Base-by-base conservation (phyloP, 1,140 invertebrate genomes). In the Papilio machaon region DNA sequence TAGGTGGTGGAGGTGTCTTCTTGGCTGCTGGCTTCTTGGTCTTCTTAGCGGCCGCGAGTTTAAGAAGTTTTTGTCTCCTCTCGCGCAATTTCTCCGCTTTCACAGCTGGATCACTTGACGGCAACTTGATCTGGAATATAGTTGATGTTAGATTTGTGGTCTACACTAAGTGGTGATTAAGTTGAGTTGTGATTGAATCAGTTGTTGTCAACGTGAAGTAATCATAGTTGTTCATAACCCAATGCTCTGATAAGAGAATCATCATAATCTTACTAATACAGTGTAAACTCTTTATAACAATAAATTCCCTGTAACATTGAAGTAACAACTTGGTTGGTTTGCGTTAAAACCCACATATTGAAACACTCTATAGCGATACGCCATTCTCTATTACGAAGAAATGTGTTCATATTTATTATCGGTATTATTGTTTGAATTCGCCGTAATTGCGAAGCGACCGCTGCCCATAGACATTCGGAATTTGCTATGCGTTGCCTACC, bases 1-100 rank as follows among this genome's bases (percentile, higher is more conserved):
- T 88, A 3, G 87, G 91, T 2, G 83, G 92, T 0, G 86, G 91
- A 2, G 84, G 84, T 67, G 88, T 95, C 87, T 91, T 95, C 90
- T 90, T 91, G 2, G 84, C 85, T 74, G 91, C 95, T 0, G 95
- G 89, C 76, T 90, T 93, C 85, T 95, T 95, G 35, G 91, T 89
- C 82, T 95, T 95, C 87, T 96, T 96, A 3, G 95, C 90, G 60
- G 95, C 95, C 0, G 92, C 90, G 54, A 95, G 95, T 80, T 95
- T 92, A 17, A 96, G 94, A 19, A 95, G 94, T 64, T 95, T 95
- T 9, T 88, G 93, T 47, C 96, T 94, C 78, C 89, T 95, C 67
- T 95, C 94, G 19, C 95, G 93, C 11, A 96, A 90, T 77, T 95
- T 95, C 64, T 95, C 88, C 0, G 95, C 94, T 73, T 94, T 95